A percentile compares a stretch with the other conserved stretches of the same genome.
Evolutionary conservation across 2,113 vertebrate species (phyloP).

Genomic region (Pseudorasbora parva): DNA sequence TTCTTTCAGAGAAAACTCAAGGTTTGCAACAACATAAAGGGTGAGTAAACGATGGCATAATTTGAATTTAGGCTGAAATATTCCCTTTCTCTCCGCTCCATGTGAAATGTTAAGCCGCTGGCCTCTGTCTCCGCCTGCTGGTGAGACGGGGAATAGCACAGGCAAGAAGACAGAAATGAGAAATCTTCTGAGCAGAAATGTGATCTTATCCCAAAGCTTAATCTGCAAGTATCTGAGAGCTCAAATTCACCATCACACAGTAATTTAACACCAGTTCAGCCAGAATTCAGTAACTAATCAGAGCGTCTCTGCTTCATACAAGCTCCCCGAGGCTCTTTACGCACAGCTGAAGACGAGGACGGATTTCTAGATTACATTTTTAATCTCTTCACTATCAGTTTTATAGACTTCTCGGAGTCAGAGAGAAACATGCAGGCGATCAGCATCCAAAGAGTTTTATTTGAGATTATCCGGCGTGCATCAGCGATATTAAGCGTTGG

Average conservation of each 20-base stretch:
- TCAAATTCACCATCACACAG: constrained; percentile 8
- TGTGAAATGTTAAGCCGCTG: not conserved
- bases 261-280: constrained; percentile 37
- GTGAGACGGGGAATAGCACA: not conserved
- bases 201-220: constrained; percentile 31
- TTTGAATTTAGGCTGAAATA: not conserved
- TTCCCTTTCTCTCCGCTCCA: not conserved
- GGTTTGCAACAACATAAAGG: no score
- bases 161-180: not conserved
- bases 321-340: constrained; percentile 13
- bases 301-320: not conserved
- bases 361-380: not conserved
- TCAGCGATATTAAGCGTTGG: constrained; percentile 8
- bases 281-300: constrained; percentile 19
- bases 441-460: constrained; percentile 37
- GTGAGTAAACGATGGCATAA: not conserved
- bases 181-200: not conserved
- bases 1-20: not conserved
- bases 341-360: not conserved
- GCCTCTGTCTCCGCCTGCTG: constrained; percentile 18
- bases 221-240: constrained; percentile 46
- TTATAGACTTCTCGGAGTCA: constrained; percentile 21
- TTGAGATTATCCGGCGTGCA: constrained; percentile 22
- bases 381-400: constrained; percentile 34
- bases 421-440: constrained; percentile 23